Percentiles rank a stretch among this genome's conserved stretches.
Evolutionary conservation across 53 echinoderm and acorn worm species (phyloP).

Genomic region (Apostichopus leukothele): DNA sequence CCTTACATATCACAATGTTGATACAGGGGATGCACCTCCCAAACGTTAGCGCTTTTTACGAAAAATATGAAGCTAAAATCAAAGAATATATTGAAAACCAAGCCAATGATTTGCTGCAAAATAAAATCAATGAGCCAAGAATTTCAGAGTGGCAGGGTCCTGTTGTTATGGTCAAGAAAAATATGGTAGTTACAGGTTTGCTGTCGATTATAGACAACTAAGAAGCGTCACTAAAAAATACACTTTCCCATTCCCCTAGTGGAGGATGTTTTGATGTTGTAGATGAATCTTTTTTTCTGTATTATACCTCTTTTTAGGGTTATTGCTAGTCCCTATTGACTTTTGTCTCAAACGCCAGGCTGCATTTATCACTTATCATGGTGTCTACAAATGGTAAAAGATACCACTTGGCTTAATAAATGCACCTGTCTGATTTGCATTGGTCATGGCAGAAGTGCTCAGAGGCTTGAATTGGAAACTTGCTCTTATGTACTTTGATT

Average conservation of each 20-base stretch:
- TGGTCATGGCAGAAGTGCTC: conserved; percentile 53
- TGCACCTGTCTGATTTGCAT: conserved; percentile 29
- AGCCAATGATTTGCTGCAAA: conserved; percentile 35
- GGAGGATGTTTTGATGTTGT: conserved; percentile 60
- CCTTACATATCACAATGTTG: too few species aligned
- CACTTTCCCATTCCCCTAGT: conserved; percentile 55
- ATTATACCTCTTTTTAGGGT: conserved; percentile 50
- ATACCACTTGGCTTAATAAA: conserved; percentile 51
- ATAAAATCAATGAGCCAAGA: conserved; percentile 46
- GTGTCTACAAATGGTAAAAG: conserved; percentile 58
- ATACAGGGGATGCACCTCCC: too few species aligned
- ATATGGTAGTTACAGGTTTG: conserved; percentile 46
- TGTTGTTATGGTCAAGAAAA: conserved; percentile 56
- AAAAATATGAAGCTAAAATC: too few species aligned
- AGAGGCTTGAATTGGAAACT: conserved; percentile 49
- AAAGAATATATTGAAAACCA: conserved; percentile 44
- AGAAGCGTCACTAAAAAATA: conserved; percentile 53
- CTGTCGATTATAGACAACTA: conserved; percentile 52
- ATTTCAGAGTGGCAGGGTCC: conserved; percentile 55
- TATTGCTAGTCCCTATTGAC: conserved; percentile 57
- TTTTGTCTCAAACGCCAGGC: conserved; percentile 35
- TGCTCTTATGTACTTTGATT: conserved; percentile 53
- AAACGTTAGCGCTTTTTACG: too few species aligned
- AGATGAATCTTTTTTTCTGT: conserved; percentile 58
- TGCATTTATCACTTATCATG: conserved; percentile 55